These are phyloP conservation scores for Pseudorectes ferrugineus DNA, from an alignment of 2,113 vertebrate species.

Conservation along the genomic window DNA sequence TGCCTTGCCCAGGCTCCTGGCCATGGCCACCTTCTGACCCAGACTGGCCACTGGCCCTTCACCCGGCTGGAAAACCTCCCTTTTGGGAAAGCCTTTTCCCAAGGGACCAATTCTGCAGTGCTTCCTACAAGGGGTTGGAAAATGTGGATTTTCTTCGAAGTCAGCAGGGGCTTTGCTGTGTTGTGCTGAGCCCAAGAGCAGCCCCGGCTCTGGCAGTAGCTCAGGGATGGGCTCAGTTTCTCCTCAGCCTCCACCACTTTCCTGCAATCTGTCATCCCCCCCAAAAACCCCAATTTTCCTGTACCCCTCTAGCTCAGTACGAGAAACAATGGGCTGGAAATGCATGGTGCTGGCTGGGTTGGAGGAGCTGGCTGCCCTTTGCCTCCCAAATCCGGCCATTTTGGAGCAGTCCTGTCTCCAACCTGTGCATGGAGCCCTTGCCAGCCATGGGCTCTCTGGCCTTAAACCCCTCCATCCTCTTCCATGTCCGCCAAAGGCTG, in stretches of 20 bases:
- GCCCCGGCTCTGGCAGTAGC: not conserved
- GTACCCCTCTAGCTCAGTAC: not conserved
- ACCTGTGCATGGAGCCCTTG: fast-evolving
- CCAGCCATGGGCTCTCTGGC: fast-evolving
- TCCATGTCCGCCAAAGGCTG: fast-evolving
- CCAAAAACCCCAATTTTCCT: fast-evolving
- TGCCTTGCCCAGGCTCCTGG: not conserved
- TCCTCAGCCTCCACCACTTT: not conserved
- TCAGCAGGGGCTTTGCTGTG: not conserved
- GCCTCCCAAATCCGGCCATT: not conserved
- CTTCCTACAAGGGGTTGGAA: not conserved
- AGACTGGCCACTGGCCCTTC: not conserved
- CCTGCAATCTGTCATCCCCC: not conserved
- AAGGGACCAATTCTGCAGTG: not conserved
- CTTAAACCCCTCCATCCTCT: not conserved
- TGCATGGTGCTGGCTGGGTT: fast-evolving
- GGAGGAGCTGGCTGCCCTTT: not conserved
- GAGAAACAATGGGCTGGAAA: not conserved
- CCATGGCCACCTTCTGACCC: not conserved
- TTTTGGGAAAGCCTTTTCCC: not conserved
- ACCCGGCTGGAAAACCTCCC: not conserved
- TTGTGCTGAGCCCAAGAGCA: not conserved
- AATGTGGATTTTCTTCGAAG: not conserved
- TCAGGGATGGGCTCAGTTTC: not conserved
- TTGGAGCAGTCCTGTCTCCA: not conserved